Evolutionary conservation across 1,140 invertebrate genomes (phyloP), one percentile per base, ranked within the genome.

Genomic region (Scaptomyza graminum): DNA sequence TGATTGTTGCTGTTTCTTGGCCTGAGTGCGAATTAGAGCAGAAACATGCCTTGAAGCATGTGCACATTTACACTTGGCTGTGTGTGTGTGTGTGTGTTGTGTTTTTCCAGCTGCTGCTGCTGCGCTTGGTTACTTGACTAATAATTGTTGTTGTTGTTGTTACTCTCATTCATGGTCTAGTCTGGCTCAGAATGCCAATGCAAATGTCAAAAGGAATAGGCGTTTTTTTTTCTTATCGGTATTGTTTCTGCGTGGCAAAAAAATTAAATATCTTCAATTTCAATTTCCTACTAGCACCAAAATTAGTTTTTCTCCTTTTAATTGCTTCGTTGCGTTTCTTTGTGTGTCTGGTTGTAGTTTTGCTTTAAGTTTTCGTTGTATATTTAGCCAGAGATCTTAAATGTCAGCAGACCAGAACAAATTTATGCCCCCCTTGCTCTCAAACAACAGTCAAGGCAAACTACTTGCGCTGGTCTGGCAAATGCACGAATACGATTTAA

Each of bases 1-100:
- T 28, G 22, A 3, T 56, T 56, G 44, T 51, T 39, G 5, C 13
- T 63, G 52, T 64, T 55, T 59, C 64, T 69, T 76, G 77, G 66
- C 81, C 81, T 64, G 75, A 69, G 87, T 90, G 87, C 77, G 87
- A 90, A 90, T 81, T 82, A 85, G 87, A 90, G 87, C 87, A 90
- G 76, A 90, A 90, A 90, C 65, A 72, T 73, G 79, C 68, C 75
- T 74, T 67, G 61, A 46, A 31, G 80, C 79, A 77, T 84, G 77
- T 84, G 81, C 82, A 84, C 80, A 81, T 74, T 56, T 56, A 55
- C 22, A 56, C 51, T 57, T 65, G 41, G 39, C 31, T 51, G 50
- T 57, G 64, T 57, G 25, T 55, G n/a, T n/a, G n/a, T n/a, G n/a
- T n/a, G n/a, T n/a, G n/a, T n/a, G n/a, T n/a, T n/a, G n/a, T n/a